Percentiles rank a stretch among this genome's conserved stretches.
These are phyloP conservation scores for Pocillopora damicornis DNA, from an alignment of 64 coral and sea anemone species.

Conservation along the genomic window DNA sequence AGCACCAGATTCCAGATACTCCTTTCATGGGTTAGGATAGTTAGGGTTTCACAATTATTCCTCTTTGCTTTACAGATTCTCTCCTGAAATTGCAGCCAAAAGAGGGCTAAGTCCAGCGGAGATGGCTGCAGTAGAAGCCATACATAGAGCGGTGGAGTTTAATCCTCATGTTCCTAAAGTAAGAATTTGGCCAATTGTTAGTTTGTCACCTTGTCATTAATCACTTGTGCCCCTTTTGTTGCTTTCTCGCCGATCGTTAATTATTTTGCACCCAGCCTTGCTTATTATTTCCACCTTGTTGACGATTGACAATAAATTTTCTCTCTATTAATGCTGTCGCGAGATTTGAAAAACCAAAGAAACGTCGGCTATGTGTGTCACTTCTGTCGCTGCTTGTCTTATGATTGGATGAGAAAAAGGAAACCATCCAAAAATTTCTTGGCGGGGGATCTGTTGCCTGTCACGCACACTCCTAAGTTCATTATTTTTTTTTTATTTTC, in stretches of 20 bases:
- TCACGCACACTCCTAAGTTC: too few species aligned
- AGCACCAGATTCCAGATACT: background rate
- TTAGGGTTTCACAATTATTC: background rate
- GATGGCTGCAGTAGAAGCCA: conserved; percentile 99
- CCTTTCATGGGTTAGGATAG: background rate
- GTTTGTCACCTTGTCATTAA: background rate
- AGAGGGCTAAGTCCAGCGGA: conserved; percentile 94
- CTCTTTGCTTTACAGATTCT: conserved; percentile 58
- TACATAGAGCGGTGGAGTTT: conserved; percentile 98
- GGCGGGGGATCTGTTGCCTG: too few species aligned
- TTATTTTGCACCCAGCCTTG: too few species aligned
- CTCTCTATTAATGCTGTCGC: too few species aligned
- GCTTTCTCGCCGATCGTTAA: background rate
- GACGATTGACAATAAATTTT: too few species aligned
- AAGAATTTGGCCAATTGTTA: background rate
- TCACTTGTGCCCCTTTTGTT: background rate
- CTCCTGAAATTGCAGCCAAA: conserved; percentile 96
- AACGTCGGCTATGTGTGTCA: background rate
- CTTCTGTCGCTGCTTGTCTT: background rate
- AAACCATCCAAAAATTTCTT: too few species aligned
- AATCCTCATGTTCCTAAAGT: conserved; percentile 99
- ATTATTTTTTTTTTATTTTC: too few species aligned
- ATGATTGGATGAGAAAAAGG: background rate
- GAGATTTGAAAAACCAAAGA: background rate
- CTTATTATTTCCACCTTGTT: too few species aligned